phyloP scores from a whole-genome alignment of 2,888 invertebrate species.

The Tetragnatha montana region DNA sequence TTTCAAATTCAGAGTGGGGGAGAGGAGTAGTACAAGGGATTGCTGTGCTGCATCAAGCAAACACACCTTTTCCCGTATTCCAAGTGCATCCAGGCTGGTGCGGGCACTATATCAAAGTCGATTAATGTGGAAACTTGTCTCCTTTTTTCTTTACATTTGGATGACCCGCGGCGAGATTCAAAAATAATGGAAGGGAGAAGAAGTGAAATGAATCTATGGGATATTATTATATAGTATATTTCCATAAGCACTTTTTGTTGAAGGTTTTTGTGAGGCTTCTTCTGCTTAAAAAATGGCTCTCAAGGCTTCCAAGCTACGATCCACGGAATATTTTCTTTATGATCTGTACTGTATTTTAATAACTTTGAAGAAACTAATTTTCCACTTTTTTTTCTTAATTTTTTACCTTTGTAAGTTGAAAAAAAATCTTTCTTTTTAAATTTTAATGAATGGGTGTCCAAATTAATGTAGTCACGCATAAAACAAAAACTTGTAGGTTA shows the following conservation, averaged over 20 bases:
- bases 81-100: slow-evolving; percentile 26
- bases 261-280: no score
- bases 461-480: no score
- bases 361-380: no score
- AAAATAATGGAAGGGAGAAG: slow-evolving; percentile 54
- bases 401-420: no score
- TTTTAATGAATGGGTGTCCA: no score
- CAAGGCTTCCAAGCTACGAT: neutral
- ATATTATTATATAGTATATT: slow-evolving; percentile 58
- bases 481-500: no score
- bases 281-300: no score
- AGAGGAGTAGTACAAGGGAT: slow-evolving; percentile 14
- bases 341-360: no score
- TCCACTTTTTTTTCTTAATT: no score
- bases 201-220: slow-evolving; percentile 63
- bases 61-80: slow-evolving; percentile 66
- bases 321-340: no score
- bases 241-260: slow-evolving; percentile 57
- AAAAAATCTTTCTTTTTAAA: no score
- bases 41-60: slow-evolving; percentile 23
- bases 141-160: neutral
- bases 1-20: slow-evolving; percentile 38
- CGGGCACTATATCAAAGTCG: slow-evolving; percentile 64
- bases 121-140: slow-evolving; percentile 51
- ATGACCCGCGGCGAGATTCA: slow-evolving; percentile 29